A percentile compares a stretch with the other conserved stretches of the same genome.
Evolutionary conservation across 2,113 vertebrate species (phyloP).

Genomic region (Carettochelys insculpta): DNA sequence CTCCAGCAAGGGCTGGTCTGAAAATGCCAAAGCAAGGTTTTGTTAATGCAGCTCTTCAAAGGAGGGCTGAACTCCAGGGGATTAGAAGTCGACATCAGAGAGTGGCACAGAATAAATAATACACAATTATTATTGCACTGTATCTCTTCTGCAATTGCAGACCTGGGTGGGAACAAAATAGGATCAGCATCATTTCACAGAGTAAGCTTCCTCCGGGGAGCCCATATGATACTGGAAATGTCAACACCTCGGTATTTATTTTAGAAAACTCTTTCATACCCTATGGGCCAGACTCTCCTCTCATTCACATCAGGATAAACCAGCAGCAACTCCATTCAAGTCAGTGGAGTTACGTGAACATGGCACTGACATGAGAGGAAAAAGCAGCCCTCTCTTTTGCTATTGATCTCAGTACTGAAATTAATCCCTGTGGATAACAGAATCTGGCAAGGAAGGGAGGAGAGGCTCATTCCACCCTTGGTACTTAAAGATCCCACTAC

Average conservation of each 20-base stretch:
- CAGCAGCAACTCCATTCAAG: neutral
- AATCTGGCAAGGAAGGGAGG: neutral
- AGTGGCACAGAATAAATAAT: constrained; percentile 42
- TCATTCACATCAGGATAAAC: neutral
- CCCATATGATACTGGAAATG: neutral
- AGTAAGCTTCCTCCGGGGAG: neutral
- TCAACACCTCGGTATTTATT: neutral
- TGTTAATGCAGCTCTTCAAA: constrained; percentile 20
- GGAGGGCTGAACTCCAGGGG: constrained; percentile 42
- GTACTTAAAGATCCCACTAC: neutral
- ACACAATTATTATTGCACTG: constrained; percentile 22
- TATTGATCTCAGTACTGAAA: neutral
- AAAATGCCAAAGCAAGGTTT: constrained; percentile 8
- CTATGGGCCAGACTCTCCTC: neutral
- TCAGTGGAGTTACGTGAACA: neutral
- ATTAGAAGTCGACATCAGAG: constrained; percentile 28
- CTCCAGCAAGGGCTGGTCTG: neutral
- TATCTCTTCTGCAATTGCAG: constrained; percentile 43
- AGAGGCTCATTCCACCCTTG: neutral
- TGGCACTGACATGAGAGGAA: neutral
- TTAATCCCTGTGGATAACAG: neutral
- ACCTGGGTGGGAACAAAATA: constrained; percentile 26
- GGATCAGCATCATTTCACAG: neutral
- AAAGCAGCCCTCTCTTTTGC: neutral
- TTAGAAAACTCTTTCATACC: neutral